Base-by-base conservation (phyloP, 2,113 vertebrate species). In the Protomyctophum bolini region DNA sequence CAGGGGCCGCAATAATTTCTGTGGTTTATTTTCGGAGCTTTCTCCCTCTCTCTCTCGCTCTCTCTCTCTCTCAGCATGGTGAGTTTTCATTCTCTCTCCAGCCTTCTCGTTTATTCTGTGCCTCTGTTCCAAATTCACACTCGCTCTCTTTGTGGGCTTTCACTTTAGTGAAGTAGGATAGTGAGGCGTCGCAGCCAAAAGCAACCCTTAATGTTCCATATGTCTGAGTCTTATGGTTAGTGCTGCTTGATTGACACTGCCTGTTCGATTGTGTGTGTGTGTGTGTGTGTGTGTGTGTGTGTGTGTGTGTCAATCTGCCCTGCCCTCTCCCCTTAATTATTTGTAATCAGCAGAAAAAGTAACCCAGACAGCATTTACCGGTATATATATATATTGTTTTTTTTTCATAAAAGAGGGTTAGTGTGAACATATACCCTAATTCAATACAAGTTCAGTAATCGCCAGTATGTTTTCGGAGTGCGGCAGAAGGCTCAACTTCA, bases 1-100 rank as follows among this genome's bases (percentile, higher is more conserved):
- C 93, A 91, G 86, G 90, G 93, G 93, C 83, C 89, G 90, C 89
- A 91, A 88, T 94, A 91, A 93, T 94, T 90, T 91, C 81, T 86
- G 92, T 86, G 92, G 92, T 92, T 94, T 94, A 91, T 93, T 92
- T 93, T 92, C 72, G 83, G 87, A 93, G 85, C 75, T 57, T 83
- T 72, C 33, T 41, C 5, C 4, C 33, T 41, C 33, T 41, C 33
- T 41, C 33, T 41, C 33, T 41, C 33, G 72, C 86, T 85, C 85
- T 80, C 8, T 48, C 64, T 75, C 67, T 60, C 74, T 76, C 33
- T 41, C 33, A 41, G 33, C 33, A 6, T 41, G 33, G 33, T 41
- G 33, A 4, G 3, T 41, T 41, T 41, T 41, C 33, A 6, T 41
- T 41, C 33, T 3, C 33, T 41, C 33, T 41, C 58, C 67, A 64